phyloP scores from a whole-genome alignment of 2,797 vertebrate genomes.

The Anolis apletophallus region DNA sequence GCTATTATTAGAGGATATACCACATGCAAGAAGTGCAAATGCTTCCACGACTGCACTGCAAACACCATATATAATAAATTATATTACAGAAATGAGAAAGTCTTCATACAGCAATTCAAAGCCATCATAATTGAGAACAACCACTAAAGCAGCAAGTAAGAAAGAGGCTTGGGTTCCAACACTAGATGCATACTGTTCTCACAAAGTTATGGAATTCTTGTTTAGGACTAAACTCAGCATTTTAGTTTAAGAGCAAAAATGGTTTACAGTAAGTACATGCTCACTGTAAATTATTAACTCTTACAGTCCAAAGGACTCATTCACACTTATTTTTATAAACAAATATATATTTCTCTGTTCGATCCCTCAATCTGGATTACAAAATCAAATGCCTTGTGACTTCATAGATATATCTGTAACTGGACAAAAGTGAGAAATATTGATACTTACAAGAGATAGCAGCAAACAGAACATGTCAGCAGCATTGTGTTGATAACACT shows the following conservation, averaged over 20 bases:
- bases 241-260: background rate
- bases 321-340: background rate
- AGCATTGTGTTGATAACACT: slow-evolving; percentile 97
- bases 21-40: background rate
- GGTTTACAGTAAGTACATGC: background rate
- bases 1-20: background rate
- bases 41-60: background rate
- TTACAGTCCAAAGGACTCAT: background rate
- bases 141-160: background rate
- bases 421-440: slow-evolving; percentile 4
- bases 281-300: background rate
- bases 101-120: background rate
- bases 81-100: background rate
- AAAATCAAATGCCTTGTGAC: slow-evolving; percentile 1
- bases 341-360: background rate
- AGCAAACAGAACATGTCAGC: slow-evolving; percentile 95
- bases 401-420: background rate
- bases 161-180: background rate
- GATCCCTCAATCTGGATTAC: background rate
- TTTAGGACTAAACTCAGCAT: background rate
- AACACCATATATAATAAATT: background rate
- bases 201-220: background rate
- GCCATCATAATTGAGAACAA: background rate
- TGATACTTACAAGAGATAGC: slow-evolving; percentile 98
- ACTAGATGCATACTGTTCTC: background rate